These are phyloP conservation scores for Heliconius hortense DNA, from an alignment of 2,888 invertebrate species.

Conservation along the genomic window DNA sequence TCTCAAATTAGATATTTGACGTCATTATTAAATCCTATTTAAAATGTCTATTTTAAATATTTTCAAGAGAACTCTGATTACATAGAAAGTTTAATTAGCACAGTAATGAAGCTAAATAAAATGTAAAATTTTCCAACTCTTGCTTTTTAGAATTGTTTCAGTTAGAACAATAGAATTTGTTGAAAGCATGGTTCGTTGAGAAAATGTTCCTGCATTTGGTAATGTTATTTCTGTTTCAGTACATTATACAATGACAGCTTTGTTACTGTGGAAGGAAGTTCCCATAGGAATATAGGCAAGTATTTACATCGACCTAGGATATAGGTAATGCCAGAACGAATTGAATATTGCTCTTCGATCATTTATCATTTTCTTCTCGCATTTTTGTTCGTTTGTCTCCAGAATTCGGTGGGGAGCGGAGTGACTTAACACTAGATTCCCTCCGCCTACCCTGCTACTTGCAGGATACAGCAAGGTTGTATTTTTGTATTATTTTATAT, in stretches of 20 bases:
- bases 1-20: too few species aligned
- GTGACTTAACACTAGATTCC: too few species aligned
- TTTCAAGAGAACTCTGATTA: background rate
- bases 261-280: background rate
- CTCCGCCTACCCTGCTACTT: too few species aligned
- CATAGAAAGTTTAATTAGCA: slow-evolving; percentile 4
- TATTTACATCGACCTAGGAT: too few species aligned
- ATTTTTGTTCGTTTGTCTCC: too few species aligned
- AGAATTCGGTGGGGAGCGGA: too few species aligned
- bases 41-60: background rate
- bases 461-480: too few species aligned
- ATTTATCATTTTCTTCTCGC: too few species aligned
- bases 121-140: background rate
- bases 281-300: background rate
- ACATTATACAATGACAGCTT: background rate
- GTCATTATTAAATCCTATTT: too few species aligned
- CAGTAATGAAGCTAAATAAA: background rate
- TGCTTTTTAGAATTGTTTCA: background rate
- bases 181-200: background rate
- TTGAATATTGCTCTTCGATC: too few species aligned
- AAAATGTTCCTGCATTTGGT: background rate
- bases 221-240: background rate
- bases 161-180: slow-evolving; percentile 2
- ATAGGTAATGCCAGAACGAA: too few species aligned
- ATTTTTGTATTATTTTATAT: too few species aligned